Conservation (phyloP, 2,113 vertebrate genomes). For the Chaenocephalus aceratus region DNA sequence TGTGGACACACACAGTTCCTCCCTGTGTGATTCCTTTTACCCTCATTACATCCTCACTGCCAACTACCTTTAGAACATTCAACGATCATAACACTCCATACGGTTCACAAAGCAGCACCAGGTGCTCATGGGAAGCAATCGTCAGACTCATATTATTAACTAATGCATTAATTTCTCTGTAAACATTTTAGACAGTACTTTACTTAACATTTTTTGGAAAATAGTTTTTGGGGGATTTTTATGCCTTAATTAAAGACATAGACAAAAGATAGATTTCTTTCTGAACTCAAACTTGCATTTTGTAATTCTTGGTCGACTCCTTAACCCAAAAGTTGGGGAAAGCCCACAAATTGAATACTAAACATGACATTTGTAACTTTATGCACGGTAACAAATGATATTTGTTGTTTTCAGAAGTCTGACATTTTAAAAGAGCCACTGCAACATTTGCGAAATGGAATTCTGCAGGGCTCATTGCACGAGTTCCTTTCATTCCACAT, state of each 20-base stretch:
- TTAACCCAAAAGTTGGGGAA: not conserved
- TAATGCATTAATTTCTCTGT: not conserved
- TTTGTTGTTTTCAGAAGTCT: no score
- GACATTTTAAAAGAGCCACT: no score
- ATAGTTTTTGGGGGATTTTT: not conserved
- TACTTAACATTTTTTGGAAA: not conserved
- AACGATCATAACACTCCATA: not conserved
- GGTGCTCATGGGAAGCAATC: not conserved
- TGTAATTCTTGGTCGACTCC: not conserved
- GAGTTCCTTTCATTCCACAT: no score
- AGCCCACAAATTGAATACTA: not conserved
- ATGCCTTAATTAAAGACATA: conserved; percentile 1
- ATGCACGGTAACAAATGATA: not conserved
- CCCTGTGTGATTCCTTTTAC: conserved; percentile 11
- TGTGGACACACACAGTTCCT: conserved; percentile 7
- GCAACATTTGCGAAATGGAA: no score
- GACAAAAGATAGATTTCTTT: not conserved
- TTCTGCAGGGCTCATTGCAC: no score
- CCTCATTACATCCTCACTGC: not conserved
- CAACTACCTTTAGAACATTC: not conserved
- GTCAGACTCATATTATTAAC: not conserved
- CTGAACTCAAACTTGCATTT: not conserved
- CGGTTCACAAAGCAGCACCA: conserved; percentile 5
- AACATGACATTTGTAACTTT: not conserved
- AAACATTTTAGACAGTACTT: not conserved